Conservation (phyloP, 1,140 invertebrate genomes). For the Drosophila punjabiensis region DNA sequence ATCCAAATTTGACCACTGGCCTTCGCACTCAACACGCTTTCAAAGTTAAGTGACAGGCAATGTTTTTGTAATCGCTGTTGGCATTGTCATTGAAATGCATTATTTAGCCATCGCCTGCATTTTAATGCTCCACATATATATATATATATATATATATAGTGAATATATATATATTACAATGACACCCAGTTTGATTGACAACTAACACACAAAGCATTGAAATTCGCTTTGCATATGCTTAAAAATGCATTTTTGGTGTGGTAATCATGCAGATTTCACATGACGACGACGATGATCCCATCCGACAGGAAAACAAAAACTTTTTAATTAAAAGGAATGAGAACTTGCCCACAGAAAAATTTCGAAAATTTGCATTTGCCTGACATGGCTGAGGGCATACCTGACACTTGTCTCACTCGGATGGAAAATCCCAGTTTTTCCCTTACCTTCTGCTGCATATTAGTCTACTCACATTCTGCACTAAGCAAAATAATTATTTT, state of each 20-base stretch:
- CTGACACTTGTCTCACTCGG: conserved; percentile 46
- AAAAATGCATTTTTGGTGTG: conserved; percentile 37
- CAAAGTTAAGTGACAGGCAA: conserved; percentile 57
- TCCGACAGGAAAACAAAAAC: conserved; percentile 50
- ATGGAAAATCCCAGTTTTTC: conserved; percentile 9
- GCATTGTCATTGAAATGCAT: conserved; percentile 69
- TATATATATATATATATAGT: background rate
- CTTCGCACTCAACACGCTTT: conserved; percentile 26
- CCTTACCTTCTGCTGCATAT: conserved; percentile 33
- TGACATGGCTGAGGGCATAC: conserved; percentile 38
- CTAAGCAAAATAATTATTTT: background rate
- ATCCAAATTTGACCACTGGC: conserved; percentile 21
- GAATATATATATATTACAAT: background rate
- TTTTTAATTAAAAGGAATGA: conserved; percentile 72
- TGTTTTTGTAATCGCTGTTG: conserved; percentile 59
- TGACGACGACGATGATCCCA: conserved; percentile 25
- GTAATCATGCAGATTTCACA: conserved; percentile 35
- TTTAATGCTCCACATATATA: background rate
- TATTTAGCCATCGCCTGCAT: conserved; percentile 56
- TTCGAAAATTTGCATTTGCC: conserved; percentile 57
- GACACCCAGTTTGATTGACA: conserved; percentile 48
- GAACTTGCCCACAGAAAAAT: conserved; percentile 17
- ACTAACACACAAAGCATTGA: conserved; percentile 26
- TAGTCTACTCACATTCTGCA: conserved; percentile 46
- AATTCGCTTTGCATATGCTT: conserved; percentile 33